Percentiles rank a stretch among this genome's conserved stretches.
phyloP scores from a whole-genome alignment of 2,797 vertebrate genomes.

The Tapirus indicus region DNA sequence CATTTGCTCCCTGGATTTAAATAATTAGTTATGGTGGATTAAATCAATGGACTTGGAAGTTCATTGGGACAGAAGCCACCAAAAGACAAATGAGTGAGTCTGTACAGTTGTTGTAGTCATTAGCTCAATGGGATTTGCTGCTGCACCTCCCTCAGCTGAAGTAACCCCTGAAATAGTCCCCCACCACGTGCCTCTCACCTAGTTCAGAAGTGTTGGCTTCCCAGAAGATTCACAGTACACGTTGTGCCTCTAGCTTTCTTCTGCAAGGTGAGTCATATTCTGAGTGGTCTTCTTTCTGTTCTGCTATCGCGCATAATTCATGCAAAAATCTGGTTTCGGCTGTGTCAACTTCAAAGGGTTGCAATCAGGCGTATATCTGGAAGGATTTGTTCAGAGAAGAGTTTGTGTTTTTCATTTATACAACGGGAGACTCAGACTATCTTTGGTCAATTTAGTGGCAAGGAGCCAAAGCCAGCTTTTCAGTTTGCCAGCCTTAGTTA shows the following conservation, averaged over 20 bases:
- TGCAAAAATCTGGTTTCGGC: slow-evolving; percentile 73
- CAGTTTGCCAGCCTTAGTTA: slow-evolving; percentile 42
- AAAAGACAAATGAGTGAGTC: neutral
- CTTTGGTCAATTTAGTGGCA: slow-evolving; percentile 73
- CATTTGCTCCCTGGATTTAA: slow-evolving; percentile 44
- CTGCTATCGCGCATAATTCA: slow-evolving; percentile 64
- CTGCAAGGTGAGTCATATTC: slow-evolving; percentile 51
- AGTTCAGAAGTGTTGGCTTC: slow-evolving; percentile 25
- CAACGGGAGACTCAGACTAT: slow-evolving; percentile 36
- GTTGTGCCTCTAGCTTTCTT: slow-evolving; percentile 33
- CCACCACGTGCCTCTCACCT: neutral
- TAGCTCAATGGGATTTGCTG: neutral
- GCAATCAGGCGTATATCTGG: slow-evolving; percentile 63
- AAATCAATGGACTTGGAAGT: slow-evolving; percentile 27
- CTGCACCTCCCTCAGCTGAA: neutral
- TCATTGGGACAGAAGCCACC: neutral
- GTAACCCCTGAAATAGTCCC: neutral
- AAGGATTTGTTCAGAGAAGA: slow-evolving; percentile 66
- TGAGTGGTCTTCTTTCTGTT: slow-evolving; percentile 71
- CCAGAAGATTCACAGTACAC: slow-evolving; percentile 29
- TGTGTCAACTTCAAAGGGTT: slow-evolving; percentile 72
- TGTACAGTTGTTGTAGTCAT: neutral
- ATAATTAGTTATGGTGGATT: neutral
- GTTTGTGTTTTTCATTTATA: slow-evolving; percentile 74
- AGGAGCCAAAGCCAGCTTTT: slow-evolving; percentile 54